These are phyloP conservation scores for Pteropus alecto DNA, from an alignment of 2,113 vertebrate species.

Conservation along the genomic window DNA sequence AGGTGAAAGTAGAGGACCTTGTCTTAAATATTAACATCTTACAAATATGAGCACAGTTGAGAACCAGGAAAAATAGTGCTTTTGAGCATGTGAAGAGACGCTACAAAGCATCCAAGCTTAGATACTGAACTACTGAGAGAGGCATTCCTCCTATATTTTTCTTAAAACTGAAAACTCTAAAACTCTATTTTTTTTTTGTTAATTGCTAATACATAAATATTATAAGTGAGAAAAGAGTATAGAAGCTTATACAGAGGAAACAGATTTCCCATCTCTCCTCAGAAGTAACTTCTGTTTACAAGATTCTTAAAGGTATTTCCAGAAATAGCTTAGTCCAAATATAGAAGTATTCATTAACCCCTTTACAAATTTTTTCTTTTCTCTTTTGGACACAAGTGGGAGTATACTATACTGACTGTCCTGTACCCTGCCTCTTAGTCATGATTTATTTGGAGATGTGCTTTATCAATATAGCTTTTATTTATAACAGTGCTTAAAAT, in stretches of 20 bases:
- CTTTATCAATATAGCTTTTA: background rate
- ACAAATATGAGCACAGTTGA: background rate
- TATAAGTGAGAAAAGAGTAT: background rate
- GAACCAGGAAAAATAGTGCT: background rate
- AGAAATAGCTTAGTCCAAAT: background rate
- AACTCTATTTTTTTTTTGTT: background rate
- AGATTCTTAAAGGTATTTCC: constrained; percentile 19
- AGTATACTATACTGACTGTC: background rate
- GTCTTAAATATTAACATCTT: background rate
- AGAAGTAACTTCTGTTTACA: background rate
- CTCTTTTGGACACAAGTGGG: background rate
- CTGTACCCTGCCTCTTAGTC: background rate
- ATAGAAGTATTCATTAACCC: background rate
- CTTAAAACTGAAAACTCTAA: background rate
- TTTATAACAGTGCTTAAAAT: background rate
- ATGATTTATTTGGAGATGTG: background rate
- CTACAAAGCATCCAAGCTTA: background rate
- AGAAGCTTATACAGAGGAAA: background rate
- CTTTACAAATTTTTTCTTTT: background rate
- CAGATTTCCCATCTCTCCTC: background rate
- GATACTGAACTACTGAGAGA: background rate
- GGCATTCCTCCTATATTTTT: background rate
- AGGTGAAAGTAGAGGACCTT: background rate
- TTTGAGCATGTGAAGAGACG: background rate
- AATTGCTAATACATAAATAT: background rate